Conservation (phyloP, 2,888 invertebrate species). For the Meteorus colon region DNA sequence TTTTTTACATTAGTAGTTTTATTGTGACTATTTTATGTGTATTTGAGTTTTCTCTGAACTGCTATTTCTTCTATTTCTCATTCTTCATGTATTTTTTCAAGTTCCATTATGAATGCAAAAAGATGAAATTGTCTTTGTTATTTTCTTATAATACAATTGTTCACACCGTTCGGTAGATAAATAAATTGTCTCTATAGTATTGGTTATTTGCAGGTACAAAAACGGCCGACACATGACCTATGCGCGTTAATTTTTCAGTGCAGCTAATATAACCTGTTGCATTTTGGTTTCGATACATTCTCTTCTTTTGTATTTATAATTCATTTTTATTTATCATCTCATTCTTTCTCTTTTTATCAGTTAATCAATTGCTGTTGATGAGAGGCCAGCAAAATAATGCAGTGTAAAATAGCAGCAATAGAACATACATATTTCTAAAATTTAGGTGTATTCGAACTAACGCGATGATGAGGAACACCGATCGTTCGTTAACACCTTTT, state of each 20-base stretch:
- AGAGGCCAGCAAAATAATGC: slow-evolving; percentile 40
- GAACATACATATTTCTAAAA: slow-evolving; percentile 4
- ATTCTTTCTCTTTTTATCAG: not conserved
- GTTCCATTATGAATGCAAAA: slow-evolving; percentile 9
- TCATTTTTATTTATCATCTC: not conserved
- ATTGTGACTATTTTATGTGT: slow-evolving; percentile 1
- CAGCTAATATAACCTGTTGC: slow-evolving; percentile 38
- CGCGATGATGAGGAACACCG: slow-evolving; percentile 24
- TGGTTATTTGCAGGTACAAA: slow-evolving; percentile 63
- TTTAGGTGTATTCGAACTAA: slow-evolving; percentile 6
- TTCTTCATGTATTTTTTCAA: slow-evolving; percentile 3
- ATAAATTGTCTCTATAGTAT: slow-evolving; percentile 61
- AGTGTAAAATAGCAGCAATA: slow-evolving; percentile 22
- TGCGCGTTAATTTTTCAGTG: slow-evolving; percentile 44
- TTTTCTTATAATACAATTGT: slow-evolving; percentile 31
- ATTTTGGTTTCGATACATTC: not conserved
- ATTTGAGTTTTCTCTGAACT: not conserved
- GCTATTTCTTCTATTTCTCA: not conserved
- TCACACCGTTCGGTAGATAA: slow-evolving; percentile 60
- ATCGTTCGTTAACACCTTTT: slow-evolving; percentile 17
- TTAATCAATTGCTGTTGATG: not conserved
- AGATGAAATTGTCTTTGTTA: slow-evolving; percentile 33
- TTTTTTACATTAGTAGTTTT: slow-evolving; percentile 7
- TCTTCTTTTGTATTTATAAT: slow-evolving; percentile 15
- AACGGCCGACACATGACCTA: slow-evolving; percentile 51